Percentiles rank a stretch among this genome's conserved stretches.
These are phyloP conservation scores for honey bee (Apis mellifera) DNA, from an alignment of 1,140 invertebrate genomes.

Conservation along the genomic window DNA sequence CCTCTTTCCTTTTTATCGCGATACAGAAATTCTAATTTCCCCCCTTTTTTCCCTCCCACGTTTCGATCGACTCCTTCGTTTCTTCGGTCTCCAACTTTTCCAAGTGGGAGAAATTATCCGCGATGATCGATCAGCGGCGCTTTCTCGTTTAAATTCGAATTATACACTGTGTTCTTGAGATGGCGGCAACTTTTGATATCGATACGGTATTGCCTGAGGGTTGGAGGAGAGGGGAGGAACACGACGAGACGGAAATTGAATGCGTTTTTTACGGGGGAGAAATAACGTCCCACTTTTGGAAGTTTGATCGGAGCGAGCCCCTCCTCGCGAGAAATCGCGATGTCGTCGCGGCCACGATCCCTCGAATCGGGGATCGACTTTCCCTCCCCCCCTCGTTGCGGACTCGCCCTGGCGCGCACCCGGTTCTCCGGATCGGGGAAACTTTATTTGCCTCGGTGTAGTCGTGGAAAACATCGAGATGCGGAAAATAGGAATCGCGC, in stretches of 20 bases:
- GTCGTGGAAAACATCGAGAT: conserved; percentile 68
- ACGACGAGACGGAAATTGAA: conserved; percentile 75
- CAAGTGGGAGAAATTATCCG: not conserved
- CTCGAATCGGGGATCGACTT: not conserved
- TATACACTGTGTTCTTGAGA: not conserved
- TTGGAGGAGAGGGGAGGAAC: conserved; percentile 30
- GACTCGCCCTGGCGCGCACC: conserved; percentile 42
- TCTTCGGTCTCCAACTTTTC: not conserved
- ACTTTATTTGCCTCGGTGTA: conserved; percentile 73
- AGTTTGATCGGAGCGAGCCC: conserved; percentile 70
- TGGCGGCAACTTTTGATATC: not conserved
- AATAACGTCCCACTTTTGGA: conserved; percentile 74
- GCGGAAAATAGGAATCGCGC: conserved; percentile 73
- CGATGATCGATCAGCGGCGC: too few relatives aligned
- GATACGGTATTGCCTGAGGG: conserved; percentile 3
- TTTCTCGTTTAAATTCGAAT: too few relatives aligned
- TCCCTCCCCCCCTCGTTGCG: not conserved
- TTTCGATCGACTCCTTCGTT: too few relatives aligned
- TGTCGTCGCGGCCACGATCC: conserved; percentile 40
- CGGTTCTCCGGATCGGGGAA: conserved; percentile 71
- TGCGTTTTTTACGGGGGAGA: conserved; percentile 70
- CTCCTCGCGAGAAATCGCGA: conserved; percentile 36
- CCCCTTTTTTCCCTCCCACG: not conserved
- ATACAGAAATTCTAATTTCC: not conserved
- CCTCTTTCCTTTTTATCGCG: not conserved